Conservation (phyloP, 2,888 invertebrate species). For the Trichopoda pennipes region DNA sequence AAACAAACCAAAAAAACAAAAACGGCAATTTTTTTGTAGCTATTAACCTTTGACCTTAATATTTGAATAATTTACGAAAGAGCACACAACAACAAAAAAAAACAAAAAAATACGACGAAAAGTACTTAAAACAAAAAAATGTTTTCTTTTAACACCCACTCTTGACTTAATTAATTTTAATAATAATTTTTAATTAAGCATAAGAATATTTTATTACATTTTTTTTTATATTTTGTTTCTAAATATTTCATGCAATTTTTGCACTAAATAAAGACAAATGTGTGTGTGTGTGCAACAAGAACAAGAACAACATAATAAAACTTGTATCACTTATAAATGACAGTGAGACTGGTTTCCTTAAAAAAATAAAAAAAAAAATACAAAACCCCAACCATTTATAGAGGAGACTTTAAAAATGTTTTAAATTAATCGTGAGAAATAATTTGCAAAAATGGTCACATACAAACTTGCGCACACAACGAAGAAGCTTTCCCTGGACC, state of each 20-base stretch:
- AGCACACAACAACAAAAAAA: too few relatives aligned
- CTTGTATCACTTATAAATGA: constrained; percentile 53
- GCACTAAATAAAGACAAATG: neutral
- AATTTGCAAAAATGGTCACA: constrained; percentile 74
- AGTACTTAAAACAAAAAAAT: constrained; percentile 16
- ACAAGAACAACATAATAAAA: constrained; percentile 18
- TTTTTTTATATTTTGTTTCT: constrained; percentile 23
- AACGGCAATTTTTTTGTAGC: neutral
- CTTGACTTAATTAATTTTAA: constrained; percentile 54
- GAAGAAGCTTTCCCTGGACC: constrained; percentile 39
- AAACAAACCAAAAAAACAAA: too few relatives aligned
- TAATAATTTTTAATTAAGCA: constrained; percentile 66
- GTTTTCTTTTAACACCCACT: constrained; percentile 49
- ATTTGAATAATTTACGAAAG: constrained; percentile 5
- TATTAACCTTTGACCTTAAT: constrained; percentile 50
- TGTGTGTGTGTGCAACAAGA: neutral
- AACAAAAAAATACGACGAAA: constrained; percentile 15
- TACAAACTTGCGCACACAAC: constrained; percentile 58
- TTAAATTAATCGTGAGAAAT: constrained; percentile 73
- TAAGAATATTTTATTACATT: constrained; percentile 45
- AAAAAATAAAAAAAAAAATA: too few relatives aligned
- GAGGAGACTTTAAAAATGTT: constrained; percentile 48
- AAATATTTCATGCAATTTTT: constrained; percentile 20
- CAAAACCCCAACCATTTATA: constrained; percentile 45
- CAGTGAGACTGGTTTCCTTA: constrained; percentile 58